Percentiles rank a stretch among this genome's conserved stretches.
Conservation (phyloP, 2,113 vertebrate genomes). For the Phaetusa simplex region DNA sequence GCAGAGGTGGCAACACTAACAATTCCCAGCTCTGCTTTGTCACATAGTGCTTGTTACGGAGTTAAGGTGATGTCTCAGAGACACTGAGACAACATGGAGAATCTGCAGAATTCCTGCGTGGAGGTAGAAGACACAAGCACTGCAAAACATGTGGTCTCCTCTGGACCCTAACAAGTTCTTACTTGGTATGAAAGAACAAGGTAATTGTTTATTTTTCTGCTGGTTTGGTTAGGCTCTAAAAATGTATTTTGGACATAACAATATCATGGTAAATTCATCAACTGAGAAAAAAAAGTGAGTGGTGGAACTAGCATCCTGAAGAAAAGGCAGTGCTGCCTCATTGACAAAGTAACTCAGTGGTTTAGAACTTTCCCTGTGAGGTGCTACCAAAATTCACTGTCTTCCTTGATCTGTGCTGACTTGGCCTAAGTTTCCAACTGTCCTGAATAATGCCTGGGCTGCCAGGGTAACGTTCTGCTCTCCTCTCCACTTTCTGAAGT, state of each 20-base stretch:
- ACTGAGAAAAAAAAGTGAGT: not conserved
- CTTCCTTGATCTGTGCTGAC: not conserved
- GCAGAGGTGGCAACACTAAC: not conserved
- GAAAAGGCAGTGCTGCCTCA: not conserved
- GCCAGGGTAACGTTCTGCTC: not conserved
- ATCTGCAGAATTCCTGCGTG: not conserved
- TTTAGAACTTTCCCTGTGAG: not conserved
- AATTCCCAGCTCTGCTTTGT: not conserved
- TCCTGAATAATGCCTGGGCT: accelerated
- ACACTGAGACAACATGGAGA: not conserved
- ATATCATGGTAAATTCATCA: not conserved
- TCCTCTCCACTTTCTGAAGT: not conserved
- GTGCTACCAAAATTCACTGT: not conserved
- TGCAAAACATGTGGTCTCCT: not conserved
- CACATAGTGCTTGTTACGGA: not conserved
- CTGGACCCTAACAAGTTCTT: not conserved
- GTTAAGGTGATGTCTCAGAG: not conserved
- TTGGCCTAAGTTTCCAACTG: not conserved
- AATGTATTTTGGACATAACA: not conserved
- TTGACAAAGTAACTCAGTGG: not conserved
- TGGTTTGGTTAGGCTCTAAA: not conserved
- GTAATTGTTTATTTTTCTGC: not conserved
- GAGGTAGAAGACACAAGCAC: not conserved
- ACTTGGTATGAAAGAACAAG: not conserved
- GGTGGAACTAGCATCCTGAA: not conserved